Evolutionary conservation across 2,797 vertebrate genomes (phyloP).

Genomic region (Gastrophryne carolinensis): DNA sequence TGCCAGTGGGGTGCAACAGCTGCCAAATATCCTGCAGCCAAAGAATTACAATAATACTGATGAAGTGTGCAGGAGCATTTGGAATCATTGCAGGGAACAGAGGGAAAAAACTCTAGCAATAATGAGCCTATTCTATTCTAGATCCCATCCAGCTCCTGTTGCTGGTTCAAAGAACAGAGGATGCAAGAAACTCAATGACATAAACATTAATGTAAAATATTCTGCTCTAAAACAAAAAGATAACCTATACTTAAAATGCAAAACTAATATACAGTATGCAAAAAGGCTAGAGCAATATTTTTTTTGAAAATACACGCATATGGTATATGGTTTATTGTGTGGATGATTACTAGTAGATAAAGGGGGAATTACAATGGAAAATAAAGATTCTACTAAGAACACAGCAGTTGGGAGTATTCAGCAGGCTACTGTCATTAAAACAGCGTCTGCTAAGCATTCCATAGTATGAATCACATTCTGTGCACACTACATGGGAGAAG

Average conservation of each 20-base stretch:
- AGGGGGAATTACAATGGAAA: background rate
- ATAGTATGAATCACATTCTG: background rate
- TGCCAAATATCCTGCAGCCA: slow-evolving; percentile 94
- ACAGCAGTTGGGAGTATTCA: background rate
- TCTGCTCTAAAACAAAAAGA: slow-evolving; percentile 50
- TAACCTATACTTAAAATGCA: slow-evolving; percentile 34
- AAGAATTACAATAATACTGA: slow-evolving; percentile 97
- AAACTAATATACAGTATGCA: background rate
- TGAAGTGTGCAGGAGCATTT: slow-evolving; percentile 86
- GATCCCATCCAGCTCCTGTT: slow-evolving; percentile 65
- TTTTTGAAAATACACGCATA: background rate
- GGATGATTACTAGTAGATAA: background rate
- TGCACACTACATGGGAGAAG: background rate
- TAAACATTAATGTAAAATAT: slow-evolving; percentile 60
- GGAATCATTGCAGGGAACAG: slow-evolving; percentile 83
- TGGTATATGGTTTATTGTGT: background rate
- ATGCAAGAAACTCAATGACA: slow-evolving; percentile 59
- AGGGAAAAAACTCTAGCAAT: slow-evolving; percentile 79
- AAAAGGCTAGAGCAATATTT: background rate
- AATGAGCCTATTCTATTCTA: slow-evolving; percentile 76
- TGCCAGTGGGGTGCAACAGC: slow-evolving; percentile 96
- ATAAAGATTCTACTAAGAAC: background rate
- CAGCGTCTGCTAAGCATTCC: background rate
- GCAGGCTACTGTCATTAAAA: slow-evolving; percentile 1
- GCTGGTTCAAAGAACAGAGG: slow-evolving; percentile 63